Evolutionary conservation across 2,888 invertebrate species (phyloP).

Genomic region (Adelognathus sp.): DNA sequence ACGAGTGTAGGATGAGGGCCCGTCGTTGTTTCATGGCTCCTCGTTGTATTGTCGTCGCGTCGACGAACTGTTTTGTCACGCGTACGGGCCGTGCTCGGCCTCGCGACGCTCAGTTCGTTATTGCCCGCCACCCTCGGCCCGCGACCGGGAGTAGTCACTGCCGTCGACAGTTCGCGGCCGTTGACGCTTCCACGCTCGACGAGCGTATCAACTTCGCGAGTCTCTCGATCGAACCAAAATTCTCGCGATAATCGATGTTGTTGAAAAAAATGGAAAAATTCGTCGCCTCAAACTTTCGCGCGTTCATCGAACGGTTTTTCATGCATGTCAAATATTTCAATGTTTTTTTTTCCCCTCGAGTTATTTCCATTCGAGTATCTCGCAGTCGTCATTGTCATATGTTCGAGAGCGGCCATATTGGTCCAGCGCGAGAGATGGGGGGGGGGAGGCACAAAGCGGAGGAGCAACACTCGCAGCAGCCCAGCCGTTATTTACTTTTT

Average conservation of each 20-base stretch:
- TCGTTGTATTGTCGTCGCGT: slow-evolving; percentile 76
- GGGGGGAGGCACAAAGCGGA: slow-evolving; percentile 44
- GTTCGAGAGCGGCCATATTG: slow-evolving; percentile 79
- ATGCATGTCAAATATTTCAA: not conserved
- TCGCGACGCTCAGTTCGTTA: slow-evolving; percentile 39
- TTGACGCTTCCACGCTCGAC: slow-evolving; percentile 26
- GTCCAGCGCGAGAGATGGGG: slow-evolving; percentile 60
- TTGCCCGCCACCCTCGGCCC: slow-evolving; percentile 58
- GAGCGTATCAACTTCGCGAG: slow-evolving; percentile 53
- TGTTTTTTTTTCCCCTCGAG: not conserved
- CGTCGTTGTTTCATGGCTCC: slow-evolving; percentile 81
- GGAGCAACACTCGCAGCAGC: slow-evolving; percentile 31
- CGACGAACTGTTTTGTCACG: slow-evolving; percentile 55
- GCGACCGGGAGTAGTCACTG: slow-evolving; percentile 58
- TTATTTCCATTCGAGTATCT: slow-evolving; percentile 8
- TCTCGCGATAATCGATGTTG: slow-evolving; percentile 10
- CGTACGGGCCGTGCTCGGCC: slow-evolving; percentile 47
- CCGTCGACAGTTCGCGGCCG: slow-evolving; percentile 47
- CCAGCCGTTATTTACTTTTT: not conserved
- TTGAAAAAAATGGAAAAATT: not conserved
- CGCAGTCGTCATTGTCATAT: slow-evolving; percentile 75
- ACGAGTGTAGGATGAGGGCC: no score
- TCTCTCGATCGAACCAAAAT: slow-evolving; percentile 14
- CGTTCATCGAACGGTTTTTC: not conserved
- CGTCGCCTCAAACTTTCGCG: not conserved